phyloP scores from a whole-genome alignment of 2,888 invertebrate genomes.

The Mechanitis messenoides region DNA sequence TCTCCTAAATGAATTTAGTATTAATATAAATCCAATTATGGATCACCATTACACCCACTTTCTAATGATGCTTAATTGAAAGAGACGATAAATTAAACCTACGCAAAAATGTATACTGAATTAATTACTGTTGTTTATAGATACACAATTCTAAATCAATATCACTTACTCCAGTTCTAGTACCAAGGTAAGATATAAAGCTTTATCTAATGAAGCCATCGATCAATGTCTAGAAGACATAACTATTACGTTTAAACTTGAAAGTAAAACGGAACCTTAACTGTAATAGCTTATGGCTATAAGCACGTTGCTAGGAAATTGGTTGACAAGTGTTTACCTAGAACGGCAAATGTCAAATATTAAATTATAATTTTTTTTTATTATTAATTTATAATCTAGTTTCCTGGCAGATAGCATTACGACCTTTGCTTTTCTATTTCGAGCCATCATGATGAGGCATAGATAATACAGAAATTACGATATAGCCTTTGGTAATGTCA shows the following conservation, averaged over 20 bases:
- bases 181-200: neutral
- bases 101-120: no score
- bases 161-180: neutral
- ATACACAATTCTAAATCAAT: no score
- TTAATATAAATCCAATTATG: neutral
- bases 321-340: slow-evolving; percentile 5
- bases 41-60: neutral
- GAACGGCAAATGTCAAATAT: neutral
- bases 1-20: slow-evolving; percentile 6
- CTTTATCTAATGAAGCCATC: slow-evolving; percentile 3
- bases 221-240: slow-evolving; percentile 1
- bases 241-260: neutral
- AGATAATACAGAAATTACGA: no score
- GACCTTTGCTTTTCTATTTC: no score
- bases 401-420: no score
- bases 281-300: slow-evolving; percentile 1
- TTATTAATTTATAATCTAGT: no score
- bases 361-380: neutral
- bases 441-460: no score
- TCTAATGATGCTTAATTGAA: no score
- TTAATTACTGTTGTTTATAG: no score
- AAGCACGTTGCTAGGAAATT: slow-evolving; percentile 4
- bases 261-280: slow-evolving; percentile 5
- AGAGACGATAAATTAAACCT: no score
- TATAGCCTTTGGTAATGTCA: no score